These are phyloP conservation scores for Parnassius smintheus DNA, from an alignment of 2,888 invertebrate genomes.

Conservation along the genomic window DNA sequence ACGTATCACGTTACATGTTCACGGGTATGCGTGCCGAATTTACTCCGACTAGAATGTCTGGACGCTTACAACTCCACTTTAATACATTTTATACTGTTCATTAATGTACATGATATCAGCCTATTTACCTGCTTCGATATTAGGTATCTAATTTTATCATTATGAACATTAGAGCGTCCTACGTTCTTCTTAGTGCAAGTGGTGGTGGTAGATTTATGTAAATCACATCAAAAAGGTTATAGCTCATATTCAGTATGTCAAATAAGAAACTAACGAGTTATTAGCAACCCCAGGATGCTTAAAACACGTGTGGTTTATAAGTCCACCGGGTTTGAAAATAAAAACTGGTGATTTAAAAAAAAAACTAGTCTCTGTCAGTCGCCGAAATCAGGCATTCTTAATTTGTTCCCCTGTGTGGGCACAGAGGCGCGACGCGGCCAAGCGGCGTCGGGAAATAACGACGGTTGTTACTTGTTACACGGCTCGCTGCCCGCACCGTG, in stretches of 20 bases:
- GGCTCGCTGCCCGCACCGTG: constrained; percentile 54
- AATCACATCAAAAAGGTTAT: too few relatives aligned
- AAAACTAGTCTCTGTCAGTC: background rate
- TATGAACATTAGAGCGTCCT: too few relatives aligned
- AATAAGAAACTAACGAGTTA: too few relatives aligned
- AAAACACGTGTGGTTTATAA: too few relatives aligned
- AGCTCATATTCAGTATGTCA: too few relatives aligned
- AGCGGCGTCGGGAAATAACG: constrained; percentile 48
- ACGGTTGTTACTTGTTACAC: constrained; percentile 57
- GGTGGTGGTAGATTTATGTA: too few relatives aligned
- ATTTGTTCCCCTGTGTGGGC: constrained; percentile 26
- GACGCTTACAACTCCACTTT: background rate
- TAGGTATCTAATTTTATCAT: too few relatives aligned
- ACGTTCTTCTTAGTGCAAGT: too few relatives aligned
- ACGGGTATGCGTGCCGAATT: constrained; percentile 48
- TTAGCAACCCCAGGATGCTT: too few relatives aligned
- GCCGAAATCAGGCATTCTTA: background rate
- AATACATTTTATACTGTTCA: background rate
- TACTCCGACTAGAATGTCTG: constrained; percentile 29
- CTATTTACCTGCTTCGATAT: too few relatives aligned
- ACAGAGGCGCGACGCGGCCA: constrained; percentile 29
- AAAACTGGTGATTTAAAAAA: too few relatives aligned
- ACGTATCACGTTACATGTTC: constrained; percentile 72
- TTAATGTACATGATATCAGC: background rate
- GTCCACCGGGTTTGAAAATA: too few relatives aligned